Evolutionary conservation across 1,140 invertebrate genomes (phyloP).

Genomic region (Trypoxylus dichotomus): DNA sequence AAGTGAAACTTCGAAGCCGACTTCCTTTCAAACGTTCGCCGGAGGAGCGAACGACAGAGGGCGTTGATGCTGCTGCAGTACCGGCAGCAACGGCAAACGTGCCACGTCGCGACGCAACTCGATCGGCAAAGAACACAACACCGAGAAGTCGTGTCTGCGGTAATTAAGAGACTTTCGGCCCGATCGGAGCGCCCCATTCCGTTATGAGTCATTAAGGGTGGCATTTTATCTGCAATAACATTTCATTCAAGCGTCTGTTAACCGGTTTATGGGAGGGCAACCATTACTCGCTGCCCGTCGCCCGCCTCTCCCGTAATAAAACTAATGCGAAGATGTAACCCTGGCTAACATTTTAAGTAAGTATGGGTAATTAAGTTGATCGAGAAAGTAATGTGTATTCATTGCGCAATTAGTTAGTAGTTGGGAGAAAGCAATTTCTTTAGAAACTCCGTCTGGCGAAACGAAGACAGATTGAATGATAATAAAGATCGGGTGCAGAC

Average conservation of each 20-base stretch:
- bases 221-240: slow-evolving; percentile 11
- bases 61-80: not conserved
- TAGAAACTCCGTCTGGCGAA: not conserved
- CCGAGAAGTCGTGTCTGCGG: slow-evolving; percentile 7
- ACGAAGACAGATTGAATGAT: slow-evolving; percentile 1
- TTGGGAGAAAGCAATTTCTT: slow-evolving; percentile 1
- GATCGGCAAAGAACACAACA: not conserved
- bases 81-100: not conserved
- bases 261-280: not conserved
- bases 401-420: slow-evolving; percentile 4
- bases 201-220: slow-evolving; percentile 2
- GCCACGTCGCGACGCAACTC: not conserved
- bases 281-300: not conserved
- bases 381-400: not conserved
- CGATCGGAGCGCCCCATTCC: not conserved
- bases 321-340: not conserved
- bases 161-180: slow-evolving; percentile 7
- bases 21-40: not conserved
- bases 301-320: not conserved
- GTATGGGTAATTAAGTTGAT: slow-evolving; percentile 11
- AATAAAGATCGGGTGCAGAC: not conserved
- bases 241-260: slow-evolving; percentile 11
- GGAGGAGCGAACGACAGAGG: not conserved
- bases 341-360: slow-evolving; percentile 2
- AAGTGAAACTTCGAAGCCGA: not conserved